Conservation (phyloP, 2,888 invertebrate genomes). For the Hedya salicella region DNA sequence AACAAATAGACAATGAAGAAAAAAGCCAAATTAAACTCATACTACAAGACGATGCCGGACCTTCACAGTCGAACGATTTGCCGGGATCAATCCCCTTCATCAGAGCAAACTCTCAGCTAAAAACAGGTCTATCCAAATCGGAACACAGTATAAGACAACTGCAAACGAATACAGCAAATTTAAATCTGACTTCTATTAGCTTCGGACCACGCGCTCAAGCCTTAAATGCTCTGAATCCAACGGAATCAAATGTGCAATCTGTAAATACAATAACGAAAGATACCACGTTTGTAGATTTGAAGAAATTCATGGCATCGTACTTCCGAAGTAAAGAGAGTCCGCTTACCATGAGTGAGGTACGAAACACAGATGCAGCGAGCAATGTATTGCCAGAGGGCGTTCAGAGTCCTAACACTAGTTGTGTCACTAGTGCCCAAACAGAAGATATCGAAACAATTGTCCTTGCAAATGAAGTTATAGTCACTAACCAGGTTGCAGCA, state of each 20-base stretch:
- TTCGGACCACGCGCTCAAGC: slow-evolving; percentile 57
- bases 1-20: background rate
- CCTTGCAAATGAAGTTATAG: slow-evolving; percentile 61
- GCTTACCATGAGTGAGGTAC: slow-evolving; percentile 55
- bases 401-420: slow-evolving; percentile 56
- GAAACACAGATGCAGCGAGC: slow-evolving; percentile 52
- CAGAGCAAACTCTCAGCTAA: slow-evolving; percentile 52
- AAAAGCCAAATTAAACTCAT: slow-evolving; percentile 42
- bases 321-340: slow-evolving; percentile 65
- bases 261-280: slow-evolving; percentile 53
- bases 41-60: slow-evolving; percentile 68
- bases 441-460: slow-evolving; percentile 43
- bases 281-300: slow-evolving; percentile 67
- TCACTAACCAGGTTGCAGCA: slow-evolving; percentile 52
- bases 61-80: slow-evolving; percentile 61
- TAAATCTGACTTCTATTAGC: slow-evolving; percentile 67
- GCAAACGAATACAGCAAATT: slow-evolving; percentile 72
- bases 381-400: slow-evolving; percentile 50
- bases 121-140: slow-evolving; percentile 73
- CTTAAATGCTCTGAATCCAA: slow-evolving; percentile 56
- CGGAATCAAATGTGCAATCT: slow-evolving; percentile 65
- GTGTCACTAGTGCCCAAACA: slow-evolving; percentile 52
- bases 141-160: slow-evolving; percentile 74
- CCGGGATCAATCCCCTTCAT: slow-evolving; percentile 66
- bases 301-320: slow-evolving; percentile 74